phyloP scores from a whole-genome alignment of 2,888 invertebrate genomes.

The Clepsis dumicolana region DNA sequence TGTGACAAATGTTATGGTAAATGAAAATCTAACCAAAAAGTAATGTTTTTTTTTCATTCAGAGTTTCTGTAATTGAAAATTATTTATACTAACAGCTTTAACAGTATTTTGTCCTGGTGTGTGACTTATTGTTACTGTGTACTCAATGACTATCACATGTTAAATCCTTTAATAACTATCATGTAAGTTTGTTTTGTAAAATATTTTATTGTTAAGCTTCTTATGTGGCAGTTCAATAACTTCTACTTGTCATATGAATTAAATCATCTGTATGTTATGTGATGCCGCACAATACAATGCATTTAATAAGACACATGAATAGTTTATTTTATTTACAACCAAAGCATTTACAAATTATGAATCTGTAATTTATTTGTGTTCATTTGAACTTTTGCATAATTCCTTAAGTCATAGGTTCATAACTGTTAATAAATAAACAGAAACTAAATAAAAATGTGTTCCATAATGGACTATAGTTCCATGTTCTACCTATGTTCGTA shows the following conservation, averaged over 20 bases:
- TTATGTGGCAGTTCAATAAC: no score
- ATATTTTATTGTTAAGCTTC: slow-evolving; percentile 26
- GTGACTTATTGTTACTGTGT: slow-evolving; percentile 48
- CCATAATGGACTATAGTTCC: slow-evolving; percentile 6
- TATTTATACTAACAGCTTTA: slow-evolving; percentile 38
- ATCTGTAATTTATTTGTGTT: slow-evolving; percentile 8
- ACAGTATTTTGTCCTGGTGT: slow-evolving; percentile 50
- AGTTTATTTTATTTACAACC: slow-evolving; percentile 36
- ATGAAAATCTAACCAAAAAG: background rate
- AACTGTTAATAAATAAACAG: background rate
- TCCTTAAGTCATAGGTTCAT: background rate
- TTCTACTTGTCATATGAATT: background rate
- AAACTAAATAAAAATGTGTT: slow-evolving; percentile 2
- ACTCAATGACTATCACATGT: slow-evolving; percentile 22
- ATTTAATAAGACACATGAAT: background rate
- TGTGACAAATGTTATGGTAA: background rate
- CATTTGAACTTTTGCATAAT: background rate
- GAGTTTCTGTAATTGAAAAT: background rate
- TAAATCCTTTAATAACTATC: slow-evolving; percentile 7
- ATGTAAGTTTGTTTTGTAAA: slow-evolving; percentile 15
- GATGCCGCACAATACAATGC: slow-evolving; percentile 5
- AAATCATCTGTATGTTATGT: background rate
- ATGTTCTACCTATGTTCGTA: background rate
- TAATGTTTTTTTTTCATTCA: background rate
- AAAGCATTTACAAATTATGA: slow-evolving; percentile 24